phyloP scores from a whole-genome alignment of 2,797 vertebrate genomes.

The Chaunax sp. region DNA sequence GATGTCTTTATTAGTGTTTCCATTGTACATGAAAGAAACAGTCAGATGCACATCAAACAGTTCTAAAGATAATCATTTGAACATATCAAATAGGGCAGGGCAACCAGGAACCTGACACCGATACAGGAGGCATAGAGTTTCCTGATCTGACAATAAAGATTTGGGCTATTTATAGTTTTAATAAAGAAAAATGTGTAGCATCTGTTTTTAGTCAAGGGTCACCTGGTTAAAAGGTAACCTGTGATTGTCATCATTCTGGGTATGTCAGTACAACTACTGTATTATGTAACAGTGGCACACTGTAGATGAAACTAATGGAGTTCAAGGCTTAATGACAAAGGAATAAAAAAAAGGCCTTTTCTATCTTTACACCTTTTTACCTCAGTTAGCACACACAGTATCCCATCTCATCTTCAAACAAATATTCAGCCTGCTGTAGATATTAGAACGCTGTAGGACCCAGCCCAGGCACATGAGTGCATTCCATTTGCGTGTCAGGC shows the following conservation, averaged over 20 bases:
- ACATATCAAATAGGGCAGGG: slow-evolving; percentile 21
- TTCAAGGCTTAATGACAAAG: slow-evolving; percentile 19
- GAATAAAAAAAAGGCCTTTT: neutral
- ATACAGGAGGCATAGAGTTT: neutral
- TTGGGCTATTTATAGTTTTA: slow-evolving; percentile 6
- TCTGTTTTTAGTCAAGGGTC: slow-evolving; percentile 15
- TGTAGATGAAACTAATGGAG: slow-evolving; percentile 26
- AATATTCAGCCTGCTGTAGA: slow-evolving; percentile 18
- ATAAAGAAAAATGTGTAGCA: slow-evolving; percentile 2
- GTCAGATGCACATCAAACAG: slow-evolving; percentile 2
- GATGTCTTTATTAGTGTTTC: no score
- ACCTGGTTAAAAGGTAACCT: slow-evolving; percentile 36
- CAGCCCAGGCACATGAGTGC: slow-evolving; percentile 19
- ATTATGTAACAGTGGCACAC: slow-evolving; percentile 45
- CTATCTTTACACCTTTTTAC: slow-evolving; percentile 4
- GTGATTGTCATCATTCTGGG: slow-evolving; percentile 27
- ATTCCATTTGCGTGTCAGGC: slow-evolving; percentile 23
- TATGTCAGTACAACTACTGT: slow-evolving; percentile 7
- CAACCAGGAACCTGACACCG: slow-evolving; percentile 4
- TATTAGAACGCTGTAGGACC: slow-evolving; percentile 18
- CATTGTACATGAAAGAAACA: slow-evolving; percentile 3
- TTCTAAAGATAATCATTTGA: slow-evolving; percentile 18
- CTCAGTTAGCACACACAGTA: neutral
- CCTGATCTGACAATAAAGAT: slow-evolving; percentile 14
- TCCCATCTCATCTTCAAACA: slow-evolving; percentile 31